phyloP scores from a whole-genome alignment of 2,888 invertebrate species.

The Autographa pulchrina region DNA sequence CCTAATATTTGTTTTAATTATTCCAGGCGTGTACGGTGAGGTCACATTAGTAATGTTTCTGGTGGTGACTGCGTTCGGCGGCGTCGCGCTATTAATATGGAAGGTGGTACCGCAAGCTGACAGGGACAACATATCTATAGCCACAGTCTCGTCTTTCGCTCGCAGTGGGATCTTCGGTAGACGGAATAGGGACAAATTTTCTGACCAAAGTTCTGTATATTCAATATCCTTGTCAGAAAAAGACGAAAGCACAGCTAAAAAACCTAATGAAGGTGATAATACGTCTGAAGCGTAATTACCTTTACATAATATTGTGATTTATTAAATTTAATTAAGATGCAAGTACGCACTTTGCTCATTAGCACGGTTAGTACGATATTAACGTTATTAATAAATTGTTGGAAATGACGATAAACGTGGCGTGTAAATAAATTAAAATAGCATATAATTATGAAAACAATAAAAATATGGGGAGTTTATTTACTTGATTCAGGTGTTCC shows the following conservation, averaged over 20 bases:
- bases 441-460: not conserved
- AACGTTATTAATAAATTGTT: not conserved
- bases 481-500: not conserved
- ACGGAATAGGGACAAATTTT: slow-evolving; percentile 82
- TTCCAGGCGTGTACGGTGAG: slow-evolving; percentile 86
- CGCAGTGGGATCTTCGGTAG: slow-evolving; percentile 80
- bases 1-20: slow-evolving; percentile 33
- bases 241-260: slow-evolving; percentile 78
- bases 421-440: not conserved
- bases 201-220: slow-evolving; percentile 85
- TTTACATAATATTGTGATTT: slow-evolving; percentile 40
- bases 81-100: slow-evolving; percentile 88
- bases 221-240: slow-evolving; percentile 87
- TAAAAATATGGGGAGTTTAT: not conserved
- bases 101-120: slow-evolving; percentile 88
- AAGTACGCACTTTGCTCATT: slow-evolving; percentile 29
- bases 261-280: slow-evolving; percentile 81
- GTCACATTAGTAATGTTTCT: slow-evolving; percentile 88
- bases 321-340: slow-evolving; percentile 50
- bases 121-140: slow-evolving; percentile 85
- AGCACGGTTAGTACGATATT: slow-evolving; percentile 57
- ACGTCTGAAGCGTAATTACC: slow-evolving; percentile 84
- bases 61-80: slow-evolving; percentile 89
- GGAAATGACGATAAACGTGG: not conserved
- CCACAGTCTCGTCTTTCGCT: slow-evolving; percentile 82